Percentiles rank a stretch among this genome's conserved stretches.
phyloP scores from a whole-genome alignment of 2,113 vertebrate species.

The Saiga tatarica region DNA sequence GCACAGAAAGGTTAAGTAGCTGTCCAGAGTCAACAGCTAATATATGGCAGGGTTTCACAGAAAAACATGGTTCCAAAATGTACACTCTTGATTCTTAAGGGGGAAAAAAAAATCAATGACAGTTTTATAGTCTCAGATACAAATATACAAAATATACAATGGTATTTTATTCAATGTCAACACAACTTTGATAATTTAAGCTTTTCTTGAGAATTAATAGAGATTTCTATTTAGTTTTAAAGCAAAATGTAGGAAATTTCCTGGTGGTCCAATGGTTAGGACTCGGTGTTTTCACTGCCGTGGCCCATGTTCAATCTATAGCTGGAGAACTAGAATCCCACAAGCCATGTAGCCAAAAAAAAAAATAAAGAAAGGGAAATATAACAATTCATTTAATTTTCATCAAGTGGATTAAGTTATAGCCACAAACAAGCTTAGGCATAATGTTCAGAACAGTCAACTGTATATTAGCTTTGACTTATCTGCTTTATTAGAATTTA shows the following conservation, averaged over 20 bases:
- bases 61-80: neutral
- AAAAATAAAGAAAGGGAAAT: neutral
- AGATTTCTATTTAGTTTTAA: neutral
- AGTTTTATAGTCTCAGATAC: neutral
- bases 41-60: neutral
- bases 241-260: neutral
- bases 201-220: neutral
- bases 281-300: neutral
- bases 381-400: conserved; percentile 7
- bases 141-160: neutral
- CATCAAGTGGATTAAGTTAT: neutral
- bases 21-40: neutral
- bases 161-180: neutral
- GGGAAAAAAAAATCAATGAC: neutral
- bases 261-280: neutral
- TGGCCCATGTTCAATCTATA: neutral
- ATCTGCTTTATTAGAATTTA: neutral
- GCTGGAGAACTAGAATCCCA: no score
- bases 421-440: conserved; percentile 29
- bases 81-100: neutral
- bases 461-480: neutral
- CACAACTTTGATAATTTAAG: neutral
- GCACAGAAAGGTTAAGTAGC: neutral
- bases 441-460: conserved; percentile 30
- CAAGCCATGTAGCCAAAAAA: no score